Evolutionary conservation across 2,888 invertebrate species (phyloP), one percentile per base, ranked within the genome.

Genomic region (Netelia inedita): DNA sequence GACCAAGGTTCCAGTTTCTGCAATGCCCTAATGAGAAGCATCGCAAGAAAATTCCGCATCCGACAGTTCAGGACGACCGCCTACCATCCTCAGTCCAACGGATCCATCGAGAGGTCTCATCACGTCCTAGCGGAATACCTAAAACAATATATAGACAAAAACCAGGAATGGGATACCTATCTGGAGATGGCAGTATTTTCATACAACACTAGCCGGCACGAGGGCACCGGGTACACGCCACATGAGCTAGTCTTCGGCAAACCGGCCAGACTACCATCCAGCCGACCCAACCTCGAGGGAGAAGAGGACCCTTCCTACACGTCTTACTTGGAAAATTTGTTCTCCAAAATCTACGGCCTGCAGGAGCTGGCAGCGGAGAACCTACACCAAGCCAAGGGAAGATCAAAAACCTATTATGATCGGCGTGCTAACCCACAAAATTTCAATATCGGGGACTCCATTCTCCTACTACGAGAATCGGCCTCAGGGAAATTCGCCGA

Each of bases 1-100:
- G 89, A 90, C 46, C 87, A 87, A 72, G 88, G 89, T 1, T 57
- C 82, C 10, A 87, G 87, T 50, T 88, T 89, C n/a, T 21, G 82
- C 1, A 86, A 87, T 10, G 28, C 61, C 0, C 28, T 89, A 8
- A 79, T 89, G 61, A 69, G 76, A 41, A 9, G 59, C 21, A 23
- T 89, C 0, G 80, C 83, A 0, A 85, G 81, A 78, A 23, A 82
- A 43, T 83, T 74, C 16, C 55, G 41, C 41, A 79, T 83, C 28
- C 19, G 59, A 57, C 55, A 69, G 16, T 73, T 50, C 16, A 66
- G 50, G 19, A 81, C 85, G 10, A 80, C 82, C 2, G 76, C 85
- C 14, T 85, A 79, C n/a, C 68, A 71, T 14, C 80, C 85, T 0
- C 80, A 83, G 19, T 79, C 82, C 1, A 80, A 80, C n/a, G 86